Base-by-base conservation (phyloP, 2,888 invertebrate species). In the Troilus luridus region DNA sequence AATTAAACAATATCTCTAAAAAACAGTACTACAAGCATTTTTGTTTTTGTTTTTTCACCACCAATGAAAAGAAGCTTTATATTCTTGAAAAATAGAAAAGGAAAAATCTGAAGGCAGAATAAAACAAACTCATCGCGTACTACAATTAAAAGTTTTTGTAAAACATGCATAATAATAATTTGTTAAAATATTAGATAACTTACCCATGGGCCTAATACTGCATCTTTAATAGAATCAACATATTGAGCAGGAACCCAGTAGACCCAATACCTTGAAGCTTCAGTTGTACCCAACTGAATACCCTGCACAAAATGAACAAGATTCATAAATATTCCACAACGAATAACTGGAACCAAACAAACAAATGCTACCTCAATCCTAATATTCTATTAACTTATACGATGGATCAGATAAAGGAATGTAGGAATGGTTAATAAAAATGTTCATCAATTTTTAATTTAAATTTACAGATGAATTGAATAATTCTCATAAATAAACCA, bases 201-300 rank as follows among this genome's bases (percentile, higher is more conserved):
- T 77, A 92, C 91, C 97, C 97, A 98, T 93, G 97, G 97, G 91
- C 98, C 98, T 89, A 98, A 96, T 92, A 98, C 96, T 92, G 98
- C 97, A 94, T 98, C 98, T 95, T 98, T 98, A 94, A 98, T 98
- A 93, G 98, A 97, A 94, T 97, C 97, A 91, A 98, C 96, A 94
- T 97, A 98, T 94, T 97, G 97, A 89, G 98, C 97, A 17, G 98
- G 98, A 88, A 98, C 98, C 98, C 98, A 98, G 94, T 98, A 98
- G 92, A 98, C 96, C 98, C 98, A 98, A 94, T 98, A 98, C 93
- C 98, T 95, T 60, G 98, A 98, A 9, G 98, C 98, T 94, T 98
- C 98, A 89, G 98, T 98, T 14, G 98, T 97, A 24, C 98, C 98
- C 93, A 98, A 95, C 94, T 98, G 98, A 92, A 98, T 95, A 91